Evolutionary conservation across 2,888 invertebrate species (phyloP), one percentile per base, ranked within the genome.

Genomic region (Pogonocherus hispidulus): DNA sequence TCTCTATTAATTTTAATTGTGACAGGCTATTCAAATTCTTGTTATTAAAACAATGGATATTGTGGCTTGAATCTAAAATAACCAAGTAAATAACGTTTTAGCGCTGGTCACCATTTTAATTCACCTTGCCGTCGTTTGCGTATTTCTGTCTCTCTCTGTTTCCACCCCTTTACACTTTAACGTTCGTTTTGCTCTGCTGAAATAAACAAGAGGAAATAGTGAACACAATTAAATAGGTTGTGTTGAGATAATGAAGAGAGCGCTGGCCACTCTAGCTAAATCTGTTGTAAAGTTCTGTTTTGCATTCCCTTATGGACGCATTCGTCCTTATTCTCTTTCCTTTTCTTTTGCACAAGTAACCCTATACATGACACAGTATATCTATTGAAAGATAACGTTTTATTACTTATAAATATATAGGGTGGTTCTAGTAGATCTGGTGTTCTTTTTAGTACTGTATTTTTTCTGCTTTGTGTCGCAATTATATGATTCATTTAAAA

Each of bases 221-320:
- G 77, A 73, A 77, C 77, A 74, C 76, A 74, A 77, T 74, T 77
- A 78, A 78, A 79, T 77, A 79, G 81, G 79, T 81, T 76, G 81
- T 82, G 83, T 82, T 82, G 83, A 84, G 83, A 83, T 84, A 84
- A 84, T 84, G 81, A 82, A 83, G 81, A 78, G 78, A 80, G 82
- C 81, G 79, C 79, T 82, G 83, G 82, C 83, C 82, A 82, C 79
- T 83, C 78, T 77, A 79, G 81, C 81, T 81, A 80, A 81, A 83
- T 83, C 82, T 80, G 82, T 81, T 83, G 82, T 80, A 78, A 80
- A 78, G 75, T 72, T 76, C 80, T 78, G 77, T 77, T 78, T 80
- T 80, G 76, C 75, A 75, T 77, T 80, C 77, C 76, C 80, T 69
- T 67, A 76, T 65, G 80, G 72, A 67, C 69, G 69, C 64, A 63